Base-by-base conservation (phyloP, 2,888 invertebrate genomes). In the Cantharis rufa region DNA sequence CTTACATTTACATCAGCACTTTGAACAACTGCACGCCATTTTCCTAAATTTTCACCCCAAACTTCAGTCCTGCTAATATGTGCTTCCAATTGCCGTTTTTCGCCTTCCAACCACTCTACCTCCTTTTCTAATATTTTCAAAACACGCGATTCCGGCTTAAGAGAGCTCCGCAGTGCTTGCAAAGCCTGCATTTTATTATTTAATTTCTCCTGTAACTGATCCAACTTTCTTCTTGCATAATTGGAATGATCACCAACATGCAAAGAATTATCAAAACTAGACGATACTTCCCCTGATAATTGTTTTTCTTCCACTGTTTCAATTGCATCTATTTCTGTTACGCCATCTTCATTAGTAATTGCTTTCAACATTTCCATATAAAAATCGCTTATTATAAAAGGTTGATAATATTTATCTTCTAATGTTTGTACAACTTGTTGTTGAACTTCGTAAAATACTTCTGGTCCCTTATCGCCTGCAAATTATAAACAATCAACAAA, bases 41-140 rank as follows among this genome's bases (percentile, higher is more conserved):
- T 91, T 18, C 97, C 96, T 81, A 97, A 89, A 86, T 97, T 95
- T 82, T 96, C 96, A 0, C 95, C 94, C 97, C 97, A 97, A 70
- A 94, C 92, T 88, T 96, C 96, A 0, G 97, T 97, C 62, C 96
- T 90, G 15, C 93, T 92, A 72, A 97, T 90, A 88, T 97, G 96
- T 0, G 95, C 94, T 86, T 97, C 96, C 62, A 96, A 88, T 81
- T 95, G 92, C 80, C 94, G 89, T 85, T 94, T 94, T 85, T 96
- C 96, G 3, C 93, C 93, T 80, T 94, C 93, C 71, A 97, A 88
- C 89, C 93, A 92, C 84, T 95, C 95, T 81, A 97, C 94, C 88
- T 97, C 96, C 83, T 93, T 93, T 69, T 95, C 95, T 72, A 97
- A 88, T 88, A 95, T 92, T 75, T 92, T 89, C 71, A 96, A 87